These are phyloP conservation scores for Cheirogaleus major DNA, from an alignment of 2,797 vertebrate species.

Conservation along the genomic window DNA sequence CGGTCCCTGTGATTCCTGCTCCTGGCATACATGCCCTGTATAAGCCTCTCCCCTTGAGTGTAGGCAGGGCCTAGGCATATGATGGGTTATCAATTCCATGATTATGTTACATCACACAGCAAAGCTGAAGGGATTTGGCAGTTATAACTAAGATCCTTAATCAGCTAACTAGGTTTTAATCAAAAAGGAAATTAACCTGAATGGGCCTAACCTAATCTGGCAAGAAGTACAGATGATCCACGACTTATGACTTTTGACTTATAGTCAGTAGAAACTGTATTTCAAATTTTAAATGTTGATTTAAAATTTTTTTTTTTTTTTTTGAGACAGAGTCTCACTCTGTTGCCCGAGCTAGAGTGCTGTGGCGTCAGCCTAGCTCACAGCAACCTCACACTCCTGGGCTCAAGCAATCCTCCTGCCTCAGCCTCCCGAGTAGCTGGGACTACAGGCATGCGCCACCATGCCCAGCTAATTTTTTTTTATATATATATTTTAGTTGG, in stretches of 20 bases:
- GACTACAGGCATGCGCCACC: too few relatives aligned
- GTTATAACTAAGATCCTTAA: not conserved
- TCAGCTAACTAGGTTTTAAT: not conserved
- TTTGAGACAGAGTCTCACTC: too few relatives aligned
- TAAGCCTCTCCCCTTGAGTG: not conserved
- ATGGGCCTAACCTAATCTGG: not conserved
- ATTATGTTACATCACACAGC: not conserved
- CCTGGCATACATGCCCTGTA: not conserved
- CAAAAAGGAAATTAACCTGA: not conserved
- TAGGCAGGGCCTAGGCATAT: not conserved
- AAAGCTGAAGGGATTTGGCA: not conserved
- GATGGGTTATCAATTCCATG: not conserved
- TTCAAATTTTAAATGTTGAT: not conserved
- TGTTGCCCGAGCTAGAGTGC: too few relatives aligned
- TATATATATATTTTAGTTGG: too few relatives aligned
- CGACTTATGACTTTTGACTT: not conserved
- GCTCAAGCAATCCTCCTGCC: too few relatives aligned
- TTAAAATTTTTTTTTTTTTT: not conserved
- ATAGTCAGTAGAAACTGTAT: not conserved
- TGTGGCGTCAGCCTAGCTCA: too few relatives aligned
- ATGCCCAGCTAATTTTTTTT: too few relatives aligned
- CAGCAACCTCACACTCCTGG: too few relatives aligned
- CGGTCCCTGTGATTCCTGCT: not conserved
- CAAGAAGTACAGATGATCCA: not conserved
- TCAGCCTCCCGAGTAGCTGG: too few relatives aligned